A percentile compares a stretch with the other conserved stretches of the same genome.
Evolutionary conservation across 2,888 invertebrate genomes (phyloP).

Genomic region (Tiliacea citrago): DNA sequence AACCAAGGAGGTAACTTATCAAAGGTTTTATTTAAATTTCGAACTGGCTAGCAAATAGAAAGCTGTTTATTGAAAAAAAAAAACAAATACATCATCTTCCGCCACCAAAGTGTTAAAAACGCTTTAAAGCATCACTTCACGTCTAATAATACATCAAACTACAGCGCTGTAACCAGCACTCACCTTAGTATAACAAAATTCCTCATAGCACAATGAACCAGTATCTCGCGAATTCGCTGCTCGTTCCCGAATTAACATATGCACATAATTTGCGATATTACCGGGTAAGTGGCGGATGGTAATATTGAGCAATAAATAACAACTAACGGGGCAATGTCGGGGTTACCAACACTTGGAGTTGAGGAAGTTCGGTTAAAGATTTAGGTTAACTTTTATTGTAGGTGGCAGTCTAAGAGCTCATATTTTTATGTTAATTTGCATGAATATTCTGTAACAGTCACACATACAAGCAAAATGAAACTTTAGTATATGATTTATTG

Average conservation of each 20-base stretch:
- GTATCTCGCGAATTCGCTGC: conserved; percentile 63
- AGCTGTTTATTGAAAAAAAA: too few species aligned
- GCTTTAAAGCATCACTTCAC: conserved; percentile 15
- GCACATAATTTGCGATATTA: conserved; percentile 76
- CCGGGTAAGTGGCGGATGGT: conserved; percentile 72
- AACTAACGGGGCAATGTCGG: conserved; percentile 66
- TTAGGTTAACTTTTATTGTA: conserved; percentile 20
- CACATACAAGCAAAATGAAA: too few species aligned
- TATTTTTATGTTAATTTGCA: too few species aligned
- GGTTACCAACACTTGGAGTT: conserved; percentile 50
- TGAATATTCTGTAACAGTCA: too few species aligned
- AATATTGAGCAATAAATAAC: conserved; percentile 78
- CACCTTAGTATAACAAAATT: conserved; percentile 44
- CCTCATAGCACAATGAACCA: conserved; percentile 18
- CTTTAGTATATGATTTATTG: too few species aligned
- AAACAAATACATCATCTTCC: too few species aligned
- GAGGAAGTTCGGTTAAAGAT: conserved; percentile 29
- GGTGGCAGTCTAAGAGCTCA: background rate
- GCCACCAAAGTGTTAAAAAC: background rate
- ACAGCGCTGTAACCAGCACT: conserved; percentile 10
- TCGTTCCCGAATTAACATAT: conserved; percentile 75
- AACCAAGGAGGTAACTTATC: too few species aligned
- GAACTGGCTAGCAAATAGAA: too few species aligned
- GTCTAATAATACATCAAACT: conserved; percentile 13
- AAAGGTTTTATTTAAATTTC: too few species aligned